Evolutionary conservation across 2,113 vertebrate genomes (phyloP).

Genomic region (Vidua macroura): DNA sequence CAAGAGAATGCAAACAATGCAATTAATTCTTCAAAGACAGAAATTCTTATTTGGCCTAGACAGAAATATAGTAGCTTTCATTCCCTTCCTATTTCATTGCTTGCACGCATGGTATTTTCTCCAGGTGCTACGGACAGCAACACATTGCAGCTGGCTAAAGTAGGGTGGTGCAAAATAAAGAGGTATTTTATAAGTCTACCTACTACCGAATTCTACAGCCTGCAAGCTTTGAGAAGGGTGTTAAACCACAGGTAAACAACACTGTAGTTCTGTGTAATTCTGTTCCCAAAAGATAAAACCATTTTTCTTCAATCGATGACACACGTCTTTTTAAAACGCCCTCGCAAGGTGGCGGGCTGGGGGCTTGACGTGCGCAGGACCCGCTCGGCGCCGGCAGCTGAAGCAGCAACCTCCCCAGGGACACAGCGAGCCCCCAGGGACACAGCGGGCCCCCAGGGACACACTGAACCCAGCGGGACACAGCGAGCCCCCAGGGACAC

Average conservation of each 20-base stretch:
- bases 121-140: accelerated
- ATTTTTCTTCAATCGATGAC: accelerated
- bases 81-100: not conserved
- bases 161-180: accelerated
- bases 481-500: not conserved
- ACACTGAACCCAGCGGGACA: no score
- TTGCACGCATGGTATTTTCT: not conserved
- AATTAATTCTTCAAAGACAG: not conserved
- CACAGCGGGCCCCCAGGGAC: not conserved
- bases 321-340: accelerated
- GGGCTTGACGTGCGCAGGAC: accelerated
- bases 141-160: not conserved
- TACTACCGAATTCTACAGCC: not conserved
- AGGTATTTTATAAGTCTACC: accelerated
- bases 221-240: not conserved
- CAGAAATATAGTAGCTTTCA: accelerated
- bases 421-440: no score
- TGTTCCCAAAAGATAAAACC: not conserved
- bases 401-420: no score
- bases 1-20: not conserved
- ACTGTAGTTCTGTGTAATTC: accelerated
- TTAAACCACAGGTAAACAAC: not conserved
- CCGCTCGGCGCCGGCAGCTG: accelerated
- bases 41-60: not conserved
- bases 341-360: accelerated